Conservation (phyloP, 1,140 invertebrate species). For the Megathymus violae region DNA sequence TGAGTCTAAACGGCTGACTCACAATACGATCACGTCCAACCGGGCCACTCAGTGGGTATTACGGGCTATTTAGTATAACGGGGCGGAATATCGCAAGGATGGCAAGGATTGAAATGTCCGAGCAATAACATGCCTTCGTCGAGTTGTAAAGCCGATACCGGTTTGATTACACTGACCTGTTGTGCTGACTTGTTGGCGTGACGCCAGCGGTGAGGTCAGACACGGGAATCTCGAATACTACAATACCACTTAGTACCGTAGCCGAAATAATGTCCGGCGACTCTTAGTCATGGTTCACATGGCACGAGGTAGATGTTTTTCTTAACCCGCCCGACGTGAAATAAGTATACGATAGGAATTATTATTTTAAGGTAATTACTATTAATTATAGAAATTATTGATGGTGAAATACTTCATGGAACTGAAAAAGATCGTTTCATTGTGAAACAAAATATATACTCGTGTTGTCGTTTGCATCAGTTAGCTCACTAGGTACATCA, state of each 20-base stretch:
- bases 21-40: neutral
- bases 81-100: slow-evolving; percentile 1
- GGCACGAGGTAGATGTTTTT: too few relatives aligned
- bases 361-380: too few relatives aligned
- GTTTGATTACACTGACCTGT: neutral
- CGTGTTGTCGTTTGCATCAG: too few relatives aligned
- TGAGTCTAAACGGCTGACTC: neutral
- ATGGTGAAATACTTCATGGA: too few relatives aligned
- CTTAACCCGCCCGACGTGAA: too few relatives aligned
- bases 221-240: neutral
- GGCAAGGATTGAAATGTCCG: slow-evolving; percentile 1
- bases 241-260: neutral
- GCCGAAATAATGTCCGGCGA: neutral
- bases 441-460: too few relatives aligned
- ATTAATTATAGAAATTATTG: too few relatives aligned
- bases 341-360: too few relatives aligned
- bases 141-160: neutral
- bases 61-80: slow-evolving; percentile 2
- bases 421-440: too few relatives aligned
- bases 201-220: neutral
- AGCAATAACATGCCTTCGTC: neutral
- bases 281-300: too few relatives aligned
- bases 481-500: too few relatives aligned
- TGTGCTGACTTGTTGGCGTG: neutral
- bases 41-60: neutral